phyloP scores from a whole-genome alignment of 2,888 invertebrate species.

The Dicycla oo region DNA sequence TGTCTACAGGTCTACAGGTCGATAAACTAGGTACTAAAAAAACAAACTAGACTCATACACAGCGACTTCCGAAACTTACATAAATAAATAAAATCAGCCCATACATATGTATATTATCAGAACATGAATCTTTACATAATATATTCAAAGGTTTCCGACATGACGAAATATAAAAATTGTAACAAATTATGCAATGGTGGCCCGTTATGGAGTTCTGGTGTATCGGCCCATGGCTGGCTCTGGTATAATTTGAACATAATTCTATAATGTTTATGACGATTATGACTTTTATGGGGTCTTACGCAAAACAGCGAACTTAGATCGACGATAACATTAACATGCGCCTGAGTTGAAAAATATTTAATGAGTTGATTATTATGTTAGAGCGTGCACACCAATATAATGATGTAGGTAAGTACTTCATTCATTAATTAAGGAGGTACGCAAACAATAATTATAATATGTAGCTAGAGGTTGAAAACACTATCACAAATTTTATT shows the following conservation, averaged over 20 bases:
- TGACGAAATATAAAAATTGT: conserved; percentile 48
- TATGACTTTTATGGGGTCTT: conserved; percentile 62
- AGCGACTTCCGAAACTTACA: conserved; percentile 26
- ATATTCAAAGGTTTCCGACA: conserved; percentile 36
- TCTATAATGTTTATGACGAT: conserved; percentile 67
- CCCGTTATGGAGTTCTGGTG: conserved; percentile 52
- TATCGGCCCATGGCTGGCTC: conserved; percentile 47
- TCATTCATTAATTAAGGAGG: conserved; percentile 12
- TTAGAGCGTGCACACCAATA: conserved; percentile 23
- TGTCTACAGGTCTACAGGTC: no score
- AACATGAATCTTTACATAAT: conserved; percentile 46
- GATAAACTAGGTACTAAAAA: no score
- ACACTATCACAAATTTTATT: background rate
- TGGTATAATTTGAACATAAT: conserved; percentile 68
- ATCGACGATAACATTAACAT: conserved; percentile 48
- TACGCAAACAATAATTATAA: background rate
- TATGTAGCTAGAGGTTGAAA: no score
- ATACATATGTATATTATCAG: conserved; percentile 19
- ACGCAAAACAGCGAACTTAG: conserved; percentile 59
- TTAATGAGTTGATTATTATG: conserved; percentile 50
- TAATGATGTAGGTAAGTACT: conserved; percentile 20
- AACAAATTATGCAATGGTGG: conserved; percentile 53
- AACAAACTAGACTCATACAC: background rate
- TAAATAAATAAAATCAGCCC: conserved; percentile 17
- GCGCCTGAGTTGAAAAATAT: conserved; percentile 44